Evolutionary conservation across 1,140 invertebrate genomes (phyloP).

Genomic region (Drosophila carrolli): DNA sequence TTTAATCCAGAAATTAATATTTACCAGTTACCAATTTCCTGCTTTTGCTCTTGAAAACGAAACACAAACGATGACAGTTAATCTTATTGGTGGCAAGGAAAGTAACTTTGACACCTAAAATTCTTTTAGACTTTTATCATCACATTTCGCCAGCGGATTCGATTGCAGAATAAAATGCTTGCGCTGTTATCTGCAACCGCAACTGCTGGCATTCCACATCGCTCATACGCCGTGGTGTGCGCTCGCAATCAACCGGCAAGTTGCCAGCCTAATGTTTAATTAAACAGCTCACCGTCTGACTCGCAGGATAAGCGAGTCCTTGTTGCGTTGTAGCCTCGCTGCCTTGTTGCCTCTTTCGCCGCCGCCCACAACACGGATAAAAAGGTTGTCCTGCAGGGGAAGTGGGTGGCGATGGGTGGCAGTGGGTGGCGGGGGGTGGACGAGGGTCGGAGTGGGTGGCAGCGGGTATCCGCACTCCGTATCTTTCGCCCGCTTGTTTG

Average conservation of each 20-base stretch:
- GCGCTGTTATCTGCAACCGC: neutral
- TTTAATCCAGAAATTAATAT: too few relatives aligned
- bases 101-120: too few relatives aligned
- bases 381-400: neutral
- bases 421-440: neutral
- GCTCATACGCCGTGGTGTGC: constrained; percentile 31
- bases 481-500: constrained; percentile 42
- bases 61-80: too few relatives aligned
- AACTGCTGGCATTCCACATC: constrained; percentile 18
- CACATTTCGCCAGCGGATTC: neutral
- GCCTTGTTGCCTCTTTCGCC: constrained; percentile 18
- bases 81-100: too few relatives aligned
- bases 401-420: neutral
- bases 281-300: constrained; percentile 48
- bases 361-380: constrained; percentile 7
- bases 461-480: constrained; percentile 1
- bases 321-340: constrained; percentile 27
- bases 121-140: too few relatives aligned
- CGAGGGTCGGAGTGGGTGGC: neutral
- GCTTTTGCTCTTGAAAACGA: too few relatives aligned
- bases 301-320: constrained; percentile 48
- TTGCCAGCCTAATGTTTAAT: constrained; percentile 54
- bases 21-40: too few relatives aligned
- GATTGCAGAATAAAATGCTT: neutral
- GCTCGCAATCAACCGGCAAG: constrained; percentile 32